A percentile compares a stretch with the other conserved stretches of the same genome.
phyloP scores from a whole-genome alignment of 1,140 invertebrate species.

The Nebria ingens region DNA sequence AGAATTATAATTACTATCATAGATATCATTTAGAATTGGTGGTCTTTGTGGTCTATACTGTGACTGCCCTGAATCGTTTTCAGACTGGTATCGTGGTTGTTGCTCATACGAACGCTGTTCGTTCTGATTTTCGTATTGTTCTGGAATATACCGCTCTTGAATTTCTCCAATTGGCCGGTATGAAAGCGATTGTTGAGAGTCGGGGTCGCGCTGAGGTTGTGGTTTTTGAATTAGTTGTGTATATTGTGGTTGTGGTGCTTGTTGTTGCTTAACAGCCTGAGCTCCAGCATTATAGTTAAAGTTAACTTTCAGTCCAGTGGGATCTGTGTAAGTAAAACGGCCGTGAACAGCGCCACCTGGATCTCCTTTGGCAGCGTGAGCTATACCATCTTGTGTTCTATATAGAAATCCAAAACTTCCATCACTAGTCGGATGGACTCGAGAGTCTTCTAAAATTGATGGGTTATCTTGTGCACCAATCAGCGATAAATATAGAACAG shows the following conservation, averaged over 20 bases:
- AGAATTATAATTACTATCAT: constrained; percentile 1
- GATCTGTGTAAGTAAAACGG: constrained; percentile 31
- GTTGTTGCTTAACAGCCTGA: constrained; percentile 28
- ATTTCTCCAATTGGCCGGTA: constrained; percentile 30
- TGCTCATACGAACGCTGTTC: constrained; percentile 16
- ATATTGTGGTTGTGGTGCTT: constrained; percentile 38
- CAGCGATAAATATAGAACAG: too few relatives aligned
- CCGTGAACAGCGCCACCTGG: constrained; percentile 1
- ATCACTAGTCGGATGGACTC: constrained; percentile 24
- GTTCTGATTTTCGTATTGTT: neutral
- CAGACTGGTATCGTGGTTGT: constrained; percentile 35
- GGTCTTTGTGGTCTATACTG: neutral
- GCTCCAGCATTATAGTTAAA: constrained; percentile 9
- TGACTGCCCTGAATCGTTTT: neutral
- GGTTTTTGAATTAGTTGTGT: constrained; percentile 43
- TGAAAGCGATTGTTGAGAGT: constrained; percentile 36
- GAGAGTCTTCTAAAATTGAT: constrained; percentile 24
- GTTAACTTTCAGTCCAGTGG: constrained; percentile 31
- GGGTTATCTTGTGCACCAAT: constrained; percentile 15
- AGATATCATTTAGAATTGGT: neutral
- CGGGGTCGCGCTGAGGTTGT: constrained; percentile 37
- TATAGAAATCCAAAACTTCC: constrained; percentile 31
- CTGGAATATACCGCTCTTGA: constrained; percentile 11
- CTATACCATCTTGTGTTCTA: constrained; percentile 32
- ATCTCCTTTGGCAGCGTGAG: constrained; percentile 27